Evolutionary conservation across 2,888 invertebrate species (phyloP).

Genomic region (Thecophora atra): DNA sequence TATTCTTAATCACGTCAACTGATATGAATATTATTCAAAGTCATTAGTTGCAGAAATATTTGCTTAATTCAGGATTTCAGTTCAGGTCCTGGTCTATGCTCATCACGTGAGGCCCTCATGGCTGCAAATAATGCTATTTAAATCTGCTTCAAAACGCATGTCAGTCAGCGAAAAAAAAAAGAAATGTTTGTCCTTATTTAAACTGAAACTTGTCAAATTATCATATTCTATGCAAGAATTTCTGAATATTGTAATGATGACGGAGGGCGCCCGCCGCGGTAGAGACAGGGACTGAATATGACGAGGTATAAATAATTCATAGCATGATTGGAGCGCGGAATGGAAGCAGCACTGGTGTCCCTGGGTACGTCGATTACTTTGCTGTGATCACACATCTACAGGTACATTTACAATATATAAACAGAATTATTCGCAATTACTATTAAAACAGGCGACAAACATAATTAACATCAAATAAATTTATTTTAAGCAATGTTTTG

Average conservation of each 20-base stretch:
- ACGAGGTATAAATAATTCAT: slow-evolving; percentile 21
- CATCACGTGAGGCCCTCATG: not conserved
- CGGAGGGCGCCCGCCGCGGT: not conserved
- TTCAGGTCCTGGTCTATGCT: not conserved
- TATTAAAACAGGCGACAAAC: too few species aligned
- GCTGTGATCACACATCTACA: not conserved
- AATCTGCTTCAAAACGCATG: slow-evolving; percentile 14
- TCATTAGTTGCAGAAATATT: not conserved
- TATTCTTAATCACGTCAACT: too few species aligned
- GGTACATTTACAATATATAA: slow-evolving; percentile 7
- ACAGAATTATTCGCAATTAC: too few species aligned
- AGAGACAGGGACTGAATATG: not conserved
- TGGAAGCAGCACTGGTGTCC: not conserved
- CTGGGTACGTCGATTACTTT: not conserved
- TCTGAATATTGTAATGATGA: slow-evolving; percentile 15
- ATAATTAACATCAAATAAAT: too few species aligned
- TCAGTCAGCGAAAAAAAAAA: slow-evolving; percentile 19
- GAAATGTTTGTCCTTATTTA: slow-evolving; percentile 26
- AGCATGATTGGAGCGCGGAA: not conserved
- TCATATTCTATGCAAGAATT: slow-evolving; percentile 28
- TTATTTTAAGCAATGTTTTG: too few species aligned
- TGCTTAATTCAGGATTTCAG: slow-evolving; percentile 1
- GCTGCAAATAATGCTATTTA: slow-evolving; percentile 14
- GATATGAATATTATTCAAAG: too few species aligned
- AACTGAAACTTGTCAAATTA: slow-evolving; percentile 33